Evolutionary conservation across 2,888 invertebrate species (phyloP).

Genomic region (Neoitamus cyanurus): DNA sequence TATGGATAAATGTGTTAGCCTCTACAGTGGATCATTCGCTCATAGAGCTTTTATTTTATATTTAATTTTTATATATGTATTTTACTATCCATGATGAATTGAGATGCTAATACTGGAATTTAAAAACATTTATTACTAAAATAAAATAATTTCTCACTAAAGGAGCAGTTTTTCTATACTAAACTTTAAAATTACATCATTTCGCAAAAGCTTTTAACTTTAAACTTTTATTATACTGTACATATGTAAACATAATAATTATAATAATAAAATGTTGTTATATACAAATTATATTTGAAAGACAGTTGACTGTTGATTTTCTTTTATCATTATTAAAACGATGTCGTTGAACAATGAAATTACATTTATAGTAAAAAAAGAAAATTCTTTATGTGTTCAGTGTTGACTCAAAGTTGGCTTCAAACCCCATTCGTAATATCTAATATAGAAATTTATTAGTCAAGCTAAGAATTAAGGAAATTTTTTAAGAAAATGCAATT

Average conservation of each 20-base stretch:
- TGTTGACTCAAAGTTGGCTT: conserved; percentile 38
- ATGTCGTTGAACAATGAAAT: conserved; percentile 7
- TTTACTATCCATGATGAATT: background rate
- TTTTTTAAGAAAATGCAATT: background rate
- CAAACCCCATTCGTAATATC: conserved; percentile 30
- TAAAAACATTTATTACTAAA: background rate
- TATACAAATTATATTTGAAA: conserved; percentile 6
- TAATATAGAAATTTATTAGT: conserved; percentile 4
- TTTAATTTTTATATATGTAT: background rate
- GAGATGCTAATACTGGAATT: background rate
- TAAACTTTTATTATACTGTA: conserved; percentile 7
- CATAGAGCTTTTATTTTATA: too few relatives aligned
- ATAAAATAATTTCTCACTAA: conserved; percentile 26
- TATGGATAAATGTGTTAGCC: too few relatives aligned
- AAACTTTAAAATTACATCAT: background rate
- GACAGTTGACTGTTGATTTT: conserved; percentile 5
- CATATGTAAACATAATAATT: background rate
- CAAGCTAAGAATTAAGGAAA: background rate
- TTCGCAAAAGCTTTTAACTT: background rate
- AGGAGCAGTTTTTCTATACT: background rate
- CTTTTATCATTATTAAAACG: background rate
- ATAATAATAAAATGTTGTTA: conserved; percentile 21
- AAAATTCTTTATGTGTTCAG: conserved; percentile 25
- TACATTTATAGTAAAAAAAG: background rate
- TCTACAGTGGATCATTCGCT: too few relatives aligned